Evolutionary conservation across 2,888 invertebrate species (phyloP).

Genomic region (Cheilosia variabilis): DNA sequence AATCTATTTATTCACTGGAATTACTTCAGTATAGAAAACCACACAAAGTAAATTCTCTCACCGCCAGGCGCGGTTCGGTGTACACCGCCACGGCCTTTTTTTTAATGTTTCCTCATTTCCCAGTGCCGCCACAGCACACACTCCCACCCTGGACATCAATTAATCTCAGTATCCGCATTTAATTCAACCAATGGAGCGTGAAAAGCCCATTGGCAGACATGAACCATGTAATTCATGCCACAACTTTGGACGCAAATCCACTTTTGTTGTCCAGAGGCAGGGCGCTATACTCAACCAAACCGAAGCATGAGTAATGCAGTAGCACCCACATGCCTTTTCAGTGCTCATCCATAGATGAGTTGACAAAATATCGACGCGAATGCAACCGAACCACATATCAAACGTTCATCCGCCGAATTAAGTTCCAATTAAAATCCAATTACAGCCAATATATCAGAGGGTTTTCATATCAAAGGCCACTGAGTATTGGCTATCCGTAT

Average conservation of each 20-base stretch:
- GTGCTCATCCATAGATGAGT: constrained; percentile 5
- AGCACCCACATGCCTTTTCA: constrained; percentile 12
- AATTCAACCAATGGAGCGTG: constrained; percentile 70
- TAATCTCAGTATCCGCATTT: constrained; percentile 74
- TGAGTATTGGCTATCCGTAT: background rate
- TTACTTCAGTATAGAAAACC: constrained; percentile 53
- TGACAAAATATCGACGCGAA: constrained; percentile 51
- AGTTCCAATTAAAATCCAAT: constrained; percentile 74
- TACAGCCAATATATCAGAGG: constrained; percentile 63
- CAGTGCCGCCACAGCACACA: constrained; percentile 18
- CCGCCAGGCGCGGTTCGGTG: background rate
- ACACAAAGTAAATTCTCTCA: constrained; percentile 33
- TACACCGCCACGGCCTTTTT: constrained; percentile 12
- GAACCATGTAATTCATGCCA: constrained; percentile 67
- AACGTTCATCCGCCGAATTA: constrained; percentile 66
- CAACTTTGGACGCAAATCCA: constrained; percentile 49
- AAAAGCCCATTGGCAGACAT: constrained; percentile 68
- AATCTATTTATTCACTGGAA: constrained; percentile 23
- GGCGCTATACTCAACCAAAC: too few relatives aligned
- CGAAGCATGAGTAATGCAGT: constrained; percentile 5
- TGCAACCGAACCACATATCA: constrained; percentile 53
- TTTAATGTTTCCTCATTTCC: background rate
- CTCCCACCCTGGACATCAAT: constrained; percentile 48
- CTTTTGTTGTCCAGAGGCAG: constrained; percentile 13
- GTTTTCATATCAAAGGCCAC: constrained; percentile 13